A percentile compares a stretch with the other conserved stretches of the same genome.
These are phyloP conservation scores for Ibycter americanus DNA, from an alignment of 2,797 vertebrate species.

Conservation along the genomic window DNA sequence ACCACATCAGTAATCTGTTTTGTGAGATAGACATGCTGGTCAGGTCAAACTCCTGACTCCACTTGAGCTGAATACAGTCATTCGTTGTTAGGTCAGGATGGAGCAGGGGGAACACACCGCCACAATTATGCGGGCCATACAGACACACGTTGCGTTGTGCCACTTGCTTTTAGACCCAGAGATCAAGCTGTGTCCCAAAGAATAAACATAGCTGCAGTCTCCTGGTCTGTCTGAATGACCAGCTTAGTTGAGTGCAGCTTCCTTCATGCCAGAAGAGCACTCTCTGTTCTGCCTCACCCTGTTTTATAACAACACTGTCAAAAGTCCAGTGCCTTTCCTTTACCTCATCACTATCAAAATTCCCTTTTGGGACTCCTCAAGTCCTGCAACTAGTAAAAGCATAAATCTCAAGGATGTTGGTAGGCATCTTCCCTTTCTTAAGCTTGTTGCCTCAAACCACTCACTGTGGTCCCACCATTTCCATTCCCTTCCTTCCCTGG, in stretches of 20 bases:
- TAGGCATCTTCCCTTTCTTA: not conserved
- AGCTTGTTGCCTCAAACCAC: not conserved
- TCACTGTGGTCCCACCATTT: not conserved
- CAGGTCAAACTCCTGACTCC: too few relatives aligned
- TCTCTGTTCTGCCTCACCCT: not conserved
- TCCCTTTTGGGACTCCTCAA: not conserved
- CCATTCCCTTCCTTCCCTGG: not conserved
- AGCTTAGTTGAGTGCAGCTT: not conserved
- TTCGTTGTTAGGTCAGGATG: too few relatives aligned
- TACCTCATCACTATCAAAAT: not conserved
- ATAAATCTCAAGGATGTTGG: not conserved
- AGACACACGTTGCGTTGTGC: not conserved
- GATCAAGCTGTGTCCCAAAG: not conserved
- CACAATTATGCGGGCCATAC: not conserved
- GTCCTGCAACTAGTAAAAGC: not conserved
- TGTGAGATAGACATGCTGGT: too few relatives aligned
- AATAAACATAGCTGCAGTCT: not conserved
- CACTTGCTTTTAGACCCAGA: not conserved
- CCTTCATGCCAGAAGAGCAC: not conserved
- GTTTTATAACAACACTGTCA: not conserved
- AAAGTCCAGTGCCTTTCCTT: not conserved
- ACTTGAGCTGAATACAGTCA: too few relatives aligned
- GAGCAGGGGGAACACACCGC: too few relatives aligned
- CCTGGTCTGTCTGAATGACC: not conserved
- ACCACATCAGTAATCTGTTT: too few relatives aligned